Conservation (phyloP, 1,140 invertebrate species). For the Pseudomyrmex gracilis region DNA sequence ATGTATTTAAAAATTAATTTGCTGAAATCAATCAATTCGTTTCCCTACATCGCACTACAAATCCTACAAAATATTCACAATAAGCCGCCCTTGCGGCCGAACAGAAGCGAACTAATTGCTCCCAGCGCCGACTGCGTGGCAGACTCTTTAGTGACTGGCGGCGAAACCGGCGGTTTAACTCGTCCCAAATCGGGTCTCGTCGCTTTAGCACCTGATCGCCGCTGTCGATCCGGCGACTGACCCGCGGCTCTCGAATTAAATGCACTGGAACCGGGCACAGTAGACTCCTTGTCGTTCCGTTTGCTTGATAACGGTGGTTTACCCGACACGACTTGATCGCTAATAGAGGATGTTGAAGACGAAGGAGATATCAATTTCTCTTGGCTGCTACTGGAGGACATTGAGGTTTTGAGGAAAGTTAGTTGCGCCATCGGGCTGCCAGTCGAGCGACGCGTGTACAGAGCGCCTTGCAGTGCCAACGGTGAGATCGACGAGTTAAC, state of each 20-base stretch:
- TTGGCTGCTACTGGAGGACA: conserved; percentile 81
- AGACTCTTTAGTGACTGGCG: conserved; percentile 83
- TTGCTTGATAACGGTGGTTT: conserved; percentile 81
- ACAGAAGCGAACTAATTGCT: conserved; percentile 92
- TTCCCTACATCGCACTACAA: conserved; percentile 1
- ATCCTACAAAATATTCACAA: conserved; percentile 85
- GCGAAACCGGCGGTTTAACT: conserved; percentile 81
- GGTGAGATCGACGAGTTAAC: conserved; percentile 84
- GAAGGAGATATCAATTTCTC: conserved; percentile 78
- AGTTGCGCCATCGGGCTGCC: conserved; percentile 91
- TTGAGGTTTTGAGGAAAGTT: conserved; percentile 88
- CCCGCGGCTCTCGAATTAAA: conserved; percentile 80
- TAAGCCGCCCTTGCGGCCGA: conserved; percentile 93
- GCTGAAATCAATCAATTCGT: conserved; percentile 4
- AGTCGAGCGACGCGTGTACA: conserved; percentile 86
- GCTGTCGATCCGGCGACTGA: conserved; percentile 75
- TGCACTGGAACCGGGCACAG: conserved; percentile 73
- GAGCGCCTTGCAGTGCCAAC: conserved; percentile 86
- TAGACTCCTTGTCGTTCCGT: not conserved
- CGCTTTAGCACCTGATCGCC: conserved; percentile 81
- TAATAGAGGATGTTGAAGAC: conserved; percentile 76
- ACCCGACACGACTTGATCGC: conserved; percentile 82
- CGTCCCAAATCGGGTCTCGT: conserved; percentile 88
- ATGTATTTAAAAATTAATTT: conserved; percentile 36
- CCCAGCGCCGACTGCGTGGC: conserved; percentile 88